These are phyloP conservation scores for Tortricodes alternella DNA, from an alignment of 2,888 invertebrate species.

Conservation along the genomic window DNA sequence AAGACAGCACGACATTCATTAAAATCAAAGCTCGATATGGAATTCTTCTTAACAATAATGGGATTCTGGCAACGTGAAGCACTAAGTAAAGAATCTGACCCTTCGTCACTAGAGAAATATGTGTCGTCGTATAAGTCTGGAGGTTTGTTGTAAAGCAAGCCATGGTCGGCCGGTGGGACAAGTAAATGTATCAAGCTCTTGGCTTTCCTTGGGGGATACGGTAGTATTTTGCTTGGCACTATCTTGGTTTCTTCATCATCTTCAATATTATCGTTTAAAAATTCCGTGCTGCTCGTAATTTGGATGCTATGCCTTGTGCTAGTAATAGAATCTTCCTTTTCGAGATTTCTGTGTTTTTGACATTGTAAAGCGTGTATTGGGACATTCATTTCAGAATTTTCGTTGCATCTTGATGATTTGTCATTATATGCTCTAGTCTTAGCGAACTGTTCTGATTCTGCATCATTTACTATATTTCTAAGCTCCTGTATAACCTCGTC, in stretches of 20 bases:
- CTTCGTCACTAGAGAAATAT: constrained; percentile 85
- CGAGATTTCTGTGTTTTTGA: constrained; percentile 60
- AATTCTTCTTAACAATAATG: constrained; percentile 58
- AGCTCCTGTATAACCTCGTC: constrained; percentile 94
- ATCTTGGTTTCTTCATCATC: constrained; percentile 86
- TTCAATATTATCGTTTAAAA: constrained; percentile 73
- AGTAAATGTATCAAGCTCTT: constrained; percentile 88
- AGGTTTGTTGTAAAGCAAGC: constrained; percentile 79
- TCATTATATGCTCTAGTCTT: constrained; percentile 66
- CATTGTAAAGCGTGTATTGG: constrained; percentile 60
- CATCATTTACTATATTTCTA: constrained; percentile 92
- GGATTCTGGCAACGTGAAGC: constrained; percentile 79
- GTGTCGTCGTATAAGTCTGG: constrained; percentile 81
- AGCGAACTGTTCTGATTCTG: constrained; percentile 86
- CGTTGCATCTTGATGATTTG: constrained; percentile 66
- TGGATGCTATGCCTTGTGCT: constrained; percentile 79
- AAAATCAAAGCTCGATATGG: constrained; percentile 68
- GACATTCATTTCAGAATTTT: constrained; percentile 70
- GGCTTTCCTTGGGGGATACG: constrained; percentile 90
- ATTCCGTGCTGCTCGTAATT: constrained; percentile 73
- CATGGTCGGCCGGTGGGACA: constrained; percentile 84
- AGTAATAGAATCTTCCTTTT: constrained; percentile 80
- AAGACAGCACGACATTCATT: constrained; percentile 82
- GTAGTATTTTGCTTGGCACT: constrained; percentile 89
- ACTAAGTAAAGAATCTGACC: constrained; percentile 87